Evolutionary conservation across 2,113 vertebrate genomes (phyloP), one percentile per base, ranked within the genome.

Genomic region (Callaeas wilsoni): DNA sequence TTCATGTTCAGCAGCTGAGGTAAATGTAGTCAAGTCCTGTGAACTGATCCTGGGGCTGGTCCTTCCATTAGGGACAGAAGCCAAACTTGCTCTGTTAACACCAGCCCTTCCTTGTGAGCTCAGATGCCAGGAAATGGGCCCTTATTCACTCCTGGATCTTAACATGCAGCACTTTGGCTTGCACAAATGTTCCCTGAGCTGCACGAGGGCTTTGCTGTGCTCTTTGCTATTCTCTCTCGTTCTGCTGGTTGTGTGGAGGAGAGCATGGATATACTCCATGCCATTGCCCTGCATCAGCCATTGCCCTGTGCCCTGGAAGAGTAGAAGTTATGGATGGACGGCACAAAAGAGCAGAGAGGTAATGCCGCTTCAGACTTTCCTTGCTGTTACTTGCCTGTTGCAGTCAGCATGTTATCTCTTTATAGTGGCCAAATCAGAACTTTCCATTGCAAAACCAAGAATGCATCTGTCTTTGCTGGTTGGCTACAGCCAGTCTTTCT

Each of bases 91-190:
- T 83, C 7, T 68, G 13, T 84, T 15, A 86, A 44, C 6, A 12
- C 17, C 60, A 46, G 10, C 13, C 17, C 16, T 87, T 84, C 42
- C 22, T 75, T 0, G 0, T 1, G 6, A 25, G 30, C 13, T 59
- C 56, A 67, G 39, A 13, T 42, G 32, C 29, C 15, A 19, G 39
- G 44, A 79, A 49, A 12, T 26, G 56, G 33, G 7, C 23, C 16
- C 16, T 90, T 21, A 52, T 60, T 75, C 52, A 13, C 39, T 62
- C 25, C 33, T 17, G 10, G 7, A 20, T 73, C 52, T 77, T 42
- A 59, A 29, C 39, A 42, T 33, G 13, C 4, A 22, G 18, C 26
- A 7, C 19, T 82, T 81, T 4, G 32, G 14, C 44, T 93, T 85
- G 35, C 41, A 81, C 5, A 60, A 10, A 22, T 57, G 39, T 42